These are phyloP conservation scores for Myopa testacea DNA, from an alignment of 2,888 invertebrate species.

Conservation along the genomic window DNA sequence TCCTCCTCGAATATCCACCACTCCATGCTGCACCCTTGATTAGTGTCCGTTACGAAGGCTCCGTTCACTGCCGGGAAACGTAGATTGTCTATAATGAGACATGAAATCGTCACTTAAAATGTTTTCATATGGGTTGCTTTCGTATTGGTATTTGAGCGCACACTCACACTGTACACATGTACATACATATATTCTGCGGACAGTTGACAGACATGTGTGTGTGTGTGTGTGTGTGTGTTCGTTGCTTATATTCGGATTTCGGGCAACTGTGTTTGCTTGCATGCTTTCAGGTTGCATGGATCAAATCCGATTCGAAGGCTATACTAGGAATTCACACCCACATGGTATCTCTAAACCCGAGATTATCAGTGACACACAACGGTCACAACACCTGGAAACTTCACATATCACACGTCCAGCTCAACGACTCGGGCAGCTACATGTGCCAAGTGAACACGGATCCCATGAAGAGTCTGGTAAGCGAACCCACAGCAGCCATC, in stretches of 20 bases:
- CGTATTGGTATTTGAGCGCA: constrained; percentile 40
- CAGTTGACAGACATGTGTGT: too few species aligned
- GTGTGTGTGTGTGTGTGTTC: constrained; percentile 29
- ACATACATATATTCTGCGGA: background rate
- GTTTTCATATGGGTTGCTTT: background rate
- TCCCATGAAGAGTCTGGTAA: constrained; percentile 89
- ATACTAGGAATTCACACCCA: constrained; percentile 90
- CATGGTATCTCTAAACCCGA: constrained; percentile 88
- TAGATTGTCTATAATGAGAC: constrained; percentile 47
- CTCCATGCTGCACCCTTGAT: too few species aligned
- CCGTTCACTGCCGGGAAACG: too few species aligned
- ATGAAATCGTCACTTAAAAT: constrained; percentile 48
- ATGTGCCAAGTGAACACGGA: constrained; percentile 96
- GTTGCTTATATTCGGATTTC: background rate
- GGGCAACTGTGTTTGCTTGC: constrained; percentile 42
- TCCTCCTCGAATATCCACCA: too few species aligned
- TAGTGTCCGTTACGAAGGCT: too few species aligned
- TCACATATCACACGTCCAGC: constrained; percentile 89
- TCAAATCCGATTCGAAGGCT: constrained; percentile 90
- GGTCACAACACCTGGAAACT: constrained; percentile 95
- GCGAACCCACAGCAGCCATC: constrained; percentile 53
- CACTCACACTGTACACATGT: background rate
- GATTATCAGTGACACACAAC: constrained; percentile 89
- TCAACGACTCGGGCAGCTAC: constrained; percentile 92
- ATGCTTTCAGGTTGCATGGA: constrained; percentile 86